Evolutionary conservation across 2,888 invertebrate genomes (phyloP).

Genomic region (Oscheius sp.): DNA sequence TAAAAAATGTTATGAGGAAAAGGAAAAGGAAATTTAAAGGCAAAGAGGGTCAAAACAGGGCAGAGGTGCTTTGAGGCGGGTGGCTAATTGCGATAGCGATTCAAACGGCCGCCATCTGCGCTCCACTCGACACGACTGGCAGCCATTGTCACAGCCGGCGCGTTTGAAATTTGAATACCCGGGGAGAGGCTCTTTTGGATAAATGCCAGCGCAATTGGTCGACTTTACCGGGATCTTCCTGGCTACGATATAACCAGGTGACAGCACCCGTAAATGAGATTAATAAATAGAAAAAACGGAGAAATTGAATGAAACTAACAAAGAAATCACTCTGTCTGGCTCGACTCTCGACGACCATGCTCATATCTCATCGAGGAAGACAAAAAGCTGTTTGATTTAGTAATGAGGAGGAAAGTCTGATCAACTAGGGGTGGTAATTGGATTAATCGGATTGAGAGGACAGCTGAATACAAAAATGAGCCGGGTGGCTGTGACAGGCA

Average conservation of each 20-base stretch:
- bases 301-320: too few species aligned
- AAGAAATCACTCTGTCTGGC: too few species aligned
- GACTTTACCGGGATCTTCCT: background rate
- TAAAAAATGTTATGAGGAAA: background rate
- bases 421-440: background rate
- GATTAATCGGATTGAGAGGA: constrained; percentile 1
- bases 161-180: constrained; percentile 39
- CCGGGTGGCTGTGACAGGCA: background rate
- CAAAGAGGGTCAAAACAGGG: constrained; percentile 15
- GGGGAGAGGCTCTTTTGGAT: constrained; percentile 10
- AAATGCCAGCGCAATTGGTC: constrained; percentile 1
- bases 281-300: too few species aligned
- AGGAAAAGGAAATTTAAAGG: constrained; percentile 6
- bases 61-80: constrained; percentile 34
- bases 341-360: too few species aligned
- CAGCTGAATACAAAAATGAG: constrained; percentile 30
- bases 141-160: constrained; percentile 33
- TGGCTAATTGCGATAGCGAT: constrained; percentile 37
- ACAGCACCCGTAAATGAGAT: too few species aligned
- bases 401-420: background rate
- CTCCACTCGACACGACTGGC: constrained; percentile 32
- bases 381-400: background rate
- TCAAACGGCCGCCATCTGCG: constrained; percentile 39
- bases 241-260: background rate
- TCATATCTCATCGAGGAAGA: too few species aligned